A percentile compares a stretch with the other conserved stretches of the same genome.
Conservation (phyloP, 2,888 invertebrate genomes). For the Platycheirus rosarum region DNA sequence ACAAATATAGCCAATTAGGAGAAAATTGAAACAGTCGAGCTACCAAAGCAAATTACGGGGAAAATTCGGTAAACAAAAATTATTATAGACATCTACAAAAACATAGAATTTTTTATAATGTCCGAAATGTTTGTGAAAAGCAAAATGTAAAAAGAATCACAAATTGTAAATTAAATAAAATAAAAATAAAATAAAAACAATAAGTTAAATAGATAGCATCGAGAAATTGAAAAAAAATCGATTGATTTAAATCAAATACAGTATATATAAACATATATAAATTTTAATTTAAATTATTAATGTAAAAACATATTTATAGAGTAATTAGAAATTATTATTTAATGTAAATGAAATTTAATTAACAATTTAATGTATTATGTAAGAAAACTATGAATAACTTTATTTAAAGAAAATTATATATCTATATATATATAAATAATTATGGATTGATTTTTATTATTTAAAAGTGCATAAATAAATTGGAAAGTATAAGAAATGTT, state of each 20-base stretch:
- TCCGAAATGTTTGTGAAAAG: constrained; percentile 39
- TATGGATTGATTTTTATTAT: constrained; percentile 69
- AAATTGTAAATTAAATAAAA: constrained; percentile 75
- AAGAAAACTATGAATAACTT: constrained; percentile 64
- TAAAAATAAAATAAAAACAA: constrained; percentile 57
- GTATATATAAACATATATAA: constrained; percentile 54
- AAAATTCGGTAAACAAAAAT: neutral
- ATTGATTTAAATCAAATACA: constrained; percentile 27
- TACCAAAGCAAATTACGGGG: constrained; percentile 49
- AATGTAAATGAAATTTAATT: constrained; percentile 69
- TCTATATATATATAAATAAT: constrained; percentile 49
- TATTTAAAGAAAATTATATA: constrained; percentile 73
- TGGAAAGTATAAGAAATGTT: constrained; percentile 40
- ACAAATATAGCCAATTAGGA: constrained; percentile 67
- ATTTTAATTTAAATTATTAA: constrained; percentile 69
- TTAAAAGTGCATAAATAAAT: constrained; percentile 75
- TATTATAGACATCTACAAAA: neutral
- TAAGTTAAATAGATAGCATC: constrained; percentile 54
- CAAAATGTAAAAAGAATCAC: constrained; percentile 40
- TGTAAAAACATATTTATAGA: constrained; percentile 59
- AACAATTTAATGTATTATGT: constrained; percentile 71
- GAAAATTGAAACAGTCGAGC: constrained; percentile 42
- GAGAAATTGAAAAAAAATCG: constrained; percentile 39
- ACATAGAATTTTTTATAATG: constrained; percentile 18
- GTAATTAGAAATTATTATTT: constrained; percentile 68